Evolutionary conservation across 2,113 vertebrate genomes (phyloP).

Genomic region (Callithrix jacchus): DNA sequence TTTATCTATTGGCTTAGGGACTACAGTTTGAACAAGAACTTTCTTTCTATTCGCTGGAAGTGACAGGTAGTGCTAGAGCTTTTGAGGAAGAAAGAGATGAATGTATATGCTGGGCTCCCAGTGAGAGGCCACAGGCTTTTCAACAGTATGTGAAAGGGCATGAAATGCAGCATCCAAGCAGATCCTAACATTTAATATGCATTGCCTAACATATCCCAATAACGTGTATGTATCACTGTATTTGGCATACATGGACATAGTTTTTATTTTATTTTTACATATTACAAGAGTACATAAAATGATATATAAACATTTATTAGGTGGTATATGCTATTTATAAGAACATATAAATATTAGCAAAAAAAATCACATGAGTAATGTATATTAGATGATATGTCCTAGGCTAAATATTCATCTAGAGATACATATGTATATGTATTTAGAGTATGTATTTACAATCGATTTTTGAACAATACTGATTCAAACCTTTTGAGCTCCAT

Average conservation of each 20-base stretch:
- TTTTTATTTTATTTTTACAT: slow-evolving; percentile 13
- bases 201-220: background rate
- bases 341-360: background rate
- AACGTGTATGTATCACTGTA: background rate
- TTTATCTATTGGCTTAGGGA: background rate
- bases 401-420: background rate
- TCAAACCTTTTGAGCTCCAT: background rate
- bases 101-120: background rate
- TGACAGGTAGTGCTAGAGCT: background rate
- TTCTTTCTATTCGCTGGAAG: background rate
- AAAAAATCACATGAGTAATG: background rate
- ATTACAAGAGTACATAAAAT: background rate
- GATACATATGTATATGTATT: background rate
- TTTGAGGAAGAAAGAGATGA: background rate
- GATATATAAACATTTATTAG: background rate
- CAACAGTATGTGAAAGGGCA: background rate
- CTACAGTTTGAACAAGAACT: background rate
- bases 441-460: background rate
- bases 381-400: background rate
- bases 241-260: background rate
- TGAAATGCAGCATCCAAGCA: background rate
- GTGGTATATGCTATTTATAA: background rate
- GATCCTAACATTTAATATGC: background rate
- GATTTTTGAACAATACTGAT: background rate
- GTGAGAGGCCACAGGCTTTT: background rate